These are phyloP conservation scores for Labeo rohita DNA, from an alignment of 2,113 vertebrate species.

Conservation along the genomic window DNA sequence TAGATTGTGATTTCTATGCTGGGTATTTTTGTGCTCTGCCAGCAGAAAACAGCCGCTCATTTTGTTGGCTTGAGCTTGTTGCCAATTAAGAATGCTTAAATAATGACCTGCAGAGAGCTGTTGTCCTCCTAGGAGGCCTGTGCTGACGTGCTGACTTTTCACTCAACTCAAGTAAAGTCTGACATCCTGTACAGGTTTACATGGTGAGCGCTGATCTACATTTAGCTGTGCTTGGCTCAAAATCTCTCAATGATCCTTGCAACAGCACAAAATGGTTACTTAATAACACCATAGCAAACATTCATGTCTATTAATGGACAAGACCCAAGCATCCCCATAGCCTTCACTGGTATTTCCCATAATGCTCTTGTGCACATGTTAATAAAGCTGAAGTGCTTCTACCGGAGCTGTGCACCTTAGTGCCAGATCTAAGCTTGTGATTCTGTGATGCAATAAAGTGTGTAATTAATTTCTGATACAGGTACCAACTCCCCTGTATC, in stretches of 20 bases:
- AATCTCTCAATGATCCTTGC: neutral
- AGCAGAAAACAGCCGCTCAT: conserved; percentile 42
- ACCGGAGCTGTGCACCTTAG: conserved; percentile 11
- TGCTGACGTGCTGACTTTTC: conserved; percentile 50
- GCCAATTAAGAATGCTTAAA: conserved; percentile 56
- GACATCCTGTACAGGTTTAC: neutral
- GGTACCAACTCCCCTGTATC: conserved; percentile 34
- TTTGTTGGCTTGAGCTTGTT: conserved; percentile 16
- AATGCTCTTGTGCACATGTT: conserved; percentile 37
- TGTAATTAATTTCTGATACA: conserved; percentile 51
- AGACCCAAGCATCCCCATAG: neutral
- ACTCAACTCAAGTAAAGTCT: conserved; percentile 29
- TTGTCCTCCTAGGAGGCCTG: conserved; percentile 36
- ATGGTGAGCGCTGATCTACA: neutral
- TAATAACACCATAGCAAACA: conserved; percentile 15
- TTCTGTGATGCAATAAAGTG: conserved; percentile 49
- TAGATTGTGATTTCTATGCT: neutral
- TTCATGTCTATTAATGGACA: conserved; percentile 28
- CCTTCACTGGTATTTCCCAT: conserved; percentile 13
- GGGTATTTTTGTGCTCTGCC: conserved; percentile 23
- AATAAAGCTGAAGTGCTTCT: conserved; percentile 42
- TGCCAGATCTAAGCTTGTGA: conserved; percentile 35
- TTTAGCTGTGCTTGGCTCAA: conserved; percentile 25
- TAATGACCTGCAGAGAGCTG: conserved; percentile 48
- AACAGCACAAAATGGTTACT: conserved; percentile 8